Percentiles rank a stretch among this genome's conserved stretches.
Conservation (phyloP, 2,113 vertebrate genomes). For the Cyanistes caeruleus region DNA sequence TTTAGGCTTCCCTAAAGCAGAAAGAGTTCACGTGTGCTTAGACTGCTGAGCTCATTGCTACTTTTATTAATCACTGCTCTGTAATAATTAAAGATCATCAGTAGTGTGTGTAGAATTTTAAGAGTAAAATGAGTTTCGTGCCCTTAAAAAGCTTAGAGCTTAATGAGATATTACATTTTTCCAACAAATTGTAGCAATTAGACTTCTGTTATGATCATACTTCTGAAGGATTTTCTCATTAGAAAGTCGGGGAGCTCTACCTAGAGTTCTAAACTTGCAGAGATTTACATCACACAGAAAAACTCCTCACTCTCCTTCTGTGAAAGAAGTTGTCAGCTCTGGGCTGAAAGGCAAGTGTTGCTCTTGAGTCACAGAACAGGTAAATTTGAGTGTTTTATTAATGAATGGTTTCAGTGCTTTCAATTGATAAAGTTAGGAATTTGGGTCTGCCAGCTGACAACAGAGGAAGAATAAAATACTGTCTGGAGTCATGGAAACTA, state of each 20-base stretch:
- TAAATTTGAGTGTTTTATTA: conserved; percentile 30
- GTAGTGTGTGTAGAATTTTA: neutral
- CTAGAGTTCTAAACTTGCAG: neutral
- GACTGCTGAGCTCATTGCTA: neutral
- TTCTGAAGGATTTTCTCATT: neutral
- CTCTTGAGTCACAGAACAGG: neutral
- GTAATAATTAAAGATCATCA: conserved; percentile 20
- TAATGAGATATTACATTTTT: conserved; percentile 17
- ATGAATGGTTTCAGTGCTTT: conserved; percentile 27
- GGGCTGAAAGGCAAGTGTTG: neutral
- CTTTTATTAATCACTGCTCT: conserved; percentile 1
- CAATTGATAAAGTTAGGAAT: conserved; percentile 43
- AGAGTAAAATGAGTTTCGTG: neutral
- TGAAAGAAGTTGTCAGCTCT: neutral
- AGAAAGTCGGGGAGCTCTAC: neutral
- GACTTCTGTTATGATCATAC: neutral
- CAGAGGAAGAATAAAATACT: conserved; percentile 57
- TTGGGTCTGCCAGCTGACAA: conserved; percentile 23
- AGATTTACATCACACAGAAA: neutral
- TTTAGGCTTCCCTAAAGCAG: conserved; percentile 17
- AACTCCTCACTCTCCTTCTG: neutral
- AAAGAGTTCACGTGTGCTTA: neutral
- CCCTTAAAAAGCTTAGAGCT: neutral
- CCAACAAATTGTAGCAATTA: neutral
- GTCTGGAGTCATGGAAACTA: conserved; percentile 58